Percentiles rank a stretch among this genome's conserved stretches.
Conservation (phyloP, 2,888 invertebrate species). For the Lasioglossum malachurum region DNA sequence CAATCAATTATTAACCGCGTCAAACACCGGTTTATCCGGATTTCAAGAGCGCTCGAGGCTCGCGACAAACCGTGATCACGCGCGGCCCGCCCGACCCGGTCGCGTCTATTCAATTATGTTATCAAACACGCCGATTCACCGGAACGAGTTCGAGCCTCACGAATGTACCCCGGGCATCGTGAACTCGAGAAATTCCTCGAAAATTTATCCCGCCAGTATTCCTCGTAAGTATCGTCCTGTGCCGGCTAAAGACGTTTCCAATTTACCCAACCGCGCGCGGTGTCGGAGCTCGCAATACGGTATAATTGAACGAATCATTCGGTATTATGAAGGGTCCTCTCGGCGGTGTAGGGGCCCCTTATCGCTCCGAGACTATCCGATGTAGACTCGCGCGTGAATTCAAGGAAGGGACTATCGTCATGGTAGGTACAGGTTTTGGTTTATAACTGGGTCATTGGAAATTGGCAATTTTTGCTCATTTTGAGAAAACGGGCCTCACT, state of each 20-base stretch:
- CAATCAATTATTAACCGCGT: constrained; percentile 23
- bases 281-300: constrained; percentile 21
- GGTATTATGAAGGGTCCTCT: constrained; percentile 41
- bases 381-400: background rate
- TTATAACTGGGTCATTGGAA: no score
- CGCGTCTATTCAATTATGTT: constrained; percentile 23
- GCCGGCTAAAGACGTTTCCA: constrained; percentile 42
- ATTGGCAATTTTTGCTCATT: no score
- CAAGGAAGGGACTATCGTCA: no score
- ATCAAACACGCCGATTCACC: constrained; percentile 23
- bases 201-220: constrained; percentile 43
- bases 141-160: constrained; percentile 37
- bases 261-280: constrained; percentile 2
- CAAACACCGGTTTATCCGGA: constrained; percentile 4
- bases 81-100: background rate
- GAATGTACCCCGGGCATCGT: constrained; percentile 33
- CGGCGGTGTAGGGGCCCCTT: background rate
- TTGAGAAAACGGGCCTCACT: no score
- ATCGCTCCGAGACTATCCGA: background rate
- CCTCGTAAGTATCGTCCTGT: constrained; percentile 30
- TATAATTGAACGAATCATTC: constrained; percentile 52
- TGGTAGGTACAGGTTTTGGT: no score
- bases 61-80: background rate
- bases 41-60: background rate
- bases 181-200: constrained; percentile 46